Evolutionary conservation across 1,140 invertebrate genomes (phyloP), one percentile per base, ranked within the genome.

Genomic region (Drosophila ogumai): DNA sequence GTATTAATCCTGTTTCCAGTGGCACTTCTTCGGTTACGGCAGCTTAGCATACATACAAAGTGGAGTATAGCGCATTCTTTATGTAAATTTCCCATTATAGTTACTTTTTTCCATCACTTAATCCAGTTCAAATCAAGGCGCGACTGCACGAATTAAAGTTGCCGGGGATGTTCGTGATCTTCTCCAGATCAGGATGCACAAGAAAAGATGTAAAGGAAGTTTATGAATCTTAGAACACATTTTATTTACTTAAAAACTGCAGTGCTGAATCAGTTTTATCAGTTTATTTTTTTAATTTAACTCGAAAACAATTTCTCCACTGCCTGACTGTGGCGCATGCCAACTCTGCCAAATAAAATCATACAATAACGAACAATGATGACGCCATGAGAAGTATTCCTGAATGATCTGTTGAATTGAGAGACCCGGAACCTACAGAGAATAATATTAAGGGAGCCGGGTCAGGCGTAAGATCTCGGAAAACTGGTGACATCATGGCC

Each of bases 81-180:
- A 87, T 87, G 84, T 73, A 74, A 87, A 87, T 87, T 84, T 79
- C 40, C 54, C 64, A 64, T 55, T 73, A 46, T 77, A 77, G 76
- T 69, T 84, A 74, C 82, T 78, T 77, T 76, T 76, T 73, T 50
- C 43, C 43, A 19, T 28, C 12, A 9, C 34, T 54, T 88, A 84
- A 88, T 82, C 82, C 84, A 88, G 84, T 88, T 84, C 69, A 84
- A 87, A 82, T 88, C 82, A 58, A 80, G 78, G 64, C 58, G 63
- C 46, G 46, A 64, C 44, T 63, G 25, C 63, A 46, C 56, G 38
- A 56, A 64, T 60, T 56, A 40, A 59, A 50, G 28, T 25, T 43
- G 31, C 40, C 13, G 47, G 63, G 67, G 74, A 43, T 63, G 19
- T 17, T 46, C 19, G 10, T 34, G 49, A 69, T 57, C 31, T 49